A percentile compares a stretch with the other conserved stretches of the same genome.
Conservation (phyloP, 2,797 vertebrate genomes). For the Sebastes taczanowskii region DNA sequence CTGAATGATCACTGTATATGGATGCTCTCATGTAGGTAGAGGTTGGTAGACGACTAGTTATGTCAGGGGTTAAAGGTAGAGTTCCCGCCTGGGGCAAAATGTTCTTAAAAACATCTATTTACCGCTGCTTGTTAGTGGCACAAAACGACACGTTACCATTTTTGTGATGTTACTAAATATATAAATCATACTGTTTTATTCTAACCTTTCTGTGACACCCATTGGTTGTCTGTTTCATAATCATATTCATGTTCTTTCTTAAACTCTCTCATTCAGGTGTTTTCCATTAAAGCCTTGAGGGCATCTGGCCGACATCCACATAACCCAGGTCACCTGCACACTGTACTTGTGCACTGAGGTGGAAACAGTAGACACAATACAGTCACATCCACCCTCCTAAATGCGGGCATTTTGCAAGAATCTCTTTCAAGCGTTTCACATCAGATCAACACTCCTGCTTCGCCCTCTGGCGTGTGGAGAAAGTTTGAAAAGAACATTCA, state of each 20-base stretch:
- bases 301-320: neutral
- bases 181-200: neutral
- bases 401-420: conserved; percentile 60
- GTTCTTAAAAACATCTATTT: neutral
- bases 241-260: neutral
- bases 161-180: neutral
- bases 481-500: conserved; percentile 79
- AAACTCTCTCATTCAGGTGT: neutral
- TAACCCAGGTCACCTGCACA: conserved; percentile 30
- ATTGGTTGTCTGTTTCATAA: neutral
- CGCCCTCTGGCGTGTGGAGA: conserved; percentile 66
- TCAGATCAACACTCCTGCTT: conserved; percentile 68
- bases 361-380: conserved; percentile 52
- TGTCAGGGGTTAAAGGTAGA: neutral
- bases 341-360: conserved; percentile 43
- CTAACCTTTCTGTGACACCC: neutral
- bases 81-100: neutral
- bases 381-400: conserved; percentile 55
- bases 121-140: neutral
- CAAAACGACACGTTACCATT: accelerated
- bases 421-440: conserved; percentile 69
- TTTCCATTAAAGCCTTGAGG: neutral
- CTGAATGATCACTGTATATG: neutral
- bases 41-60: neutral
- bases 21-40: neutral